These are phyloP conservation scores for Grus americana DNA, from an alignment of 2,113 vertebrate genomes.

Conservation along the genomic window DNA sequence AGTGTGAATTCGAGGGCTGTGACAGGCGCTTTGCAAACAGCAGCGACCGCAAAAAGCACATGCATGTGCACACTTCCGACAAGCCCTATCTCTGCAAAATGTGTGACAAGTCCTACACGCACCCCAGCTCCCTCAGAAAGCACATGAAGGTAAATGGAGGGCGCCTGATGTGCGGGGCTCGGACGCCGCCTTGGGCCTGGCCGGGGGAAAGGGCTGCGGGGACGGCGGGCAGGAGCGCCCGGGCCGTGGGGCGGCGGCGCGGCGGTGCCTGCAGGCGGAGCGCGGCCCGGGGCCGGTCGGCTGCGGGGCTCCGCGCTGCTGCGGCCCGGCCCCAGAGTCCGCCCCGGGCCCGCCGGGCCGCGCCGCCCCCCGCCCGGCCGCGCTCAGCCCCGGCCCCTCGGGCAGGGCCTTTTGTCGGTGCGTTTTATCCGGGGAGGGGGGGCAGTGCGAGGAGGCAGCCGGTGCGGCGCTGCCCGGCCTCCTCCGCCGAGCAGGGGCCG, in stretches of 20 bases:
- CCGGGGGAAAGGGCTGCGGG: background rate
- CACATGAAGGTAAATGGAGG: slow-evolving; percentile 95
- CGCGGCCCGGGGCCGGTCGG: background rate
- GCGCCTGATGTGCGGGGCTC: background rate
- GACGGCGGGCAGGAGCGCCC: background rate
- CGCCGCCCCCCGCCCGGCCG: background rate
- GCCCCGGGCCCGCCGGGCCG: background rate
- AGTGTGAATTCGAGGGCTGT: slow-evolving; percentile 98
- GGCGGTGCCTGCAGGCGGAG: background rate
- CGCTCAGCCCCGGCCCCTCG: background rate
- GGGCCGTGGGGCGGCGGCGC: background rate
- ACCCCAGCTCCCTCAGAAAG: slow-evolving; percentile 97
- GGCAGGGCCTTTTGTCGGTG: background rate
- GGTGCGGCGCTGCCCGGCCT: background rate
- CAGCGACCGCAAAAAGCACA: slow-evolving; percentile 99
- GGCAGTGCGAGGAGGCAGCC: background rate
- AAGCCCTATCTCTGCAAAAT: slow-evolving; percentile 99
- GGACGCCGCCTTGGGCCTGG: background rate
- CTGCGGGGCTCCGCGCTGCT: background rate
- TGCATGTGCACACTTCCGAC: slow-evolving; percentile 99
- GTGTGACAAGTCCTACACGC: slow-evolving; percentile 99
- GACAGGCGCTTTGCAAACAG: slow-evolving; percentile 98
- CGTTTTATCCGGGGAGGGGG: background rate
- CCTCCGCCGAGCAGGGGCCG: background rate
- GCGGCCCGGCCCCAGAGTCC: background rate